Percentiles rank a stretch among this genome's conserved stretches.
Conservation (phyloP, 2,113 vertebrate species). For the Nothoprocta pentlandii region DNA sequence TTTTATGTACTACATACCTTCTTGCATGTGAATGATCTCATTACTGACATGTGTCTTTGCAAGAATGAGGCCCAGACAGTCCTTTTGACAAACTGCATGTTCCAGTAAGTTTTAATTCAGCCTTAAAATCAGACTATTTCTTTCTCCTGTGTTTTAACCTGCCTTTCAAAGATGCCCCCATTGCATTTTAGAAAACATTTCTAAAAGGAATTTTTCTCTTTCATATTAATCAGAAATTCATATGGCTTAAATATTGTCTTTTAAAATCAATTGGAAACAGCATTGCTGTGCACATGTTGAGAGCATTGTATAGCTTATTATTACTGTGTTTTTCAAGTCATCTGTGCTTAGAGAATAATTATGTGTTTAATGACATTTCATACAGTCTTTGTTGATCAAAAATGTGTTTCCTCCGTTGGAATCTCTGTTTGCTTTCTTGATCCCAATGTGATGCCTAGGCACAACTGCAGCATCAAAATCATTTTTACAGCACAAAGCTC, state of each 20-base stretch:
- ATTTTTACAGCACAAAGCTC: not conserved
- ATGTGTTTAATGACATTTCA: slow-evolving; percentile 12
- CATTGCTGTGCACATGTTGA: not conserved
- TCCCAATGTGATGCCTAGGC: not conserved
- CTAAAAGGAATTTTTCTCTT: not conserved
- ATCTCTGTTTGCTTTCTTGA: not conserved
- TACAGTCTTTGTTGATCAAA: not conserved
- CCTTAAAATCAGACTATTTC: not conserved
- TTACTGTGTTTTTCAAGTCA: not conserved
- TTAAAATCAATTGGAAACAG: not conserved
- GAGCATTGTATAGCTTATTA: not conserved
- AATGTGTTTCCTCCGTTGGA: not conserved
- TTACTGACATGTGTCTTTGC: not conserved
- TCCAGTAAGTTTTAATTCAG: not conserved
- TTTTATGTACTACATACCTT: not conserved
- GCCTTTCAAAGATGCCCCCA: not conserved
- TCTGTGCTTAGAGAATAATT: not conserved
- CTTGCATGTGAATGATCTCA: not conserved
- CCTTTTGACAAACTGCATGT: not conserved
- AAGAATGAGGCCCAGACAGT: not conserved
- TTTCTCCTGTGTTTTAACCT: not conserved
- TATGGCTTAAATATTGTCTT: not conserved
- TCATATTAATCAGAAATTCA: not conserved
- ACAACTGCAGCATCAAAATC: not conserved
- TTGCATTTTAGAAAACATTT: not conserved